A percentile compares a stretch with the other conserved stretches of the same genome.
Evolutionary conservation across 1,140 invertebrate genomes (phyloP).

Genomic region (Nasonia giraulti): DNA sequence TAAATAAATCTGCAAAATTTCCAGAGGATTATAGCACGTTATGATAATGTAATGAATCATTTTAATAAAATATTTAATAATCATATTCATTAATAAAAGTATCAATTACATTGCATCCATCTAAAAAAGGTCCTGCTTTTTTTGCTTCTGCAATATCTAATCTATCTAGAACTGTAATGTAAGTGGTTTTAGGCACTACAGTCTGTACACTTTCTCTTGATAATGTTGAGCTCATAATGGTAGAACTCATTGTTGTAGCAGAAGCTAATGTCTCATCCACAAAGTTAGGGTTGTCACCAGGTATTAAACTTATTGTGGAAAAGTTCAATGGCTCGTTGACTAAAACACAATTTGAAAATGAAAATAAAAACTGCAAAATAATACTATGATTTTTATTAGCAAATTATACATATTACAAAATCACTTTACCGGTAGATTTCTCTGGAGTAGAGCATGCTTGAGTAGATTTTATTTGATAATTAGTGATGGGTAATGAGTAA

Average conservation of each 20-base stretch:
- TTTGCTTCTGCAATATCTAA: constrained; percentile 81
- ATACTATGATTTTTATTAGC: not conserved
- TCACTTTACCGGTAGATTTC: constrained; percentile 61
- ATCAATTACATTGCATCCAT: constrained; percentile 86
- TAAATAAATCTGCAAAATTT: constrained; percentile 76
- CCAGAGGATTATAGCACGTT: constrained; percentile 28
- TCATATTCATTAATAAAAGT: not conserved
- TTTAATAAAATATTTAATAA: not conserved
- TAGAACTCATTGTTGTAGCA: constrained; percentile 49
- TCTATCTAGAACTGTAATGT: constrained; percentile 71
- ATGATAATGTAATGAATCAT: constrained; percentile 20
- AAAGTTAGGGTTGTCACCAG: constrained; percentile 48
- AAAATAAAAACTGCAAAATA: not conserved
- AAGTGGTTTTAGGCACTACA: constrained; percentile 68
- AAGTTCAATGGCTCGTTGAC: constrained; percentile 45
- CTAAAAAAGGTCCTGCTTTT: constrained; percentile 85
- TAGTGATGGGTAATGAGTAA: constrained; percentile 80
- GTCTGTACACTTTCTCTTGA: not conserved
- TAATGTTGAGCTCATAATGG: constrained; percentile 24
- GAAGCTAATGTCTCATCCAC: constrained; percentile 56
- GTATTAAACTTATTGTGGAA: constrained; percentile 47
- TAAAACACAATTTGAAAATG: constrained; percentile 26
- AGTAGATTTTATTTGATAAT: constrained; percentile 78
- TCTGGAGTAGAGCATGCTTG: constrained; percentile 77
- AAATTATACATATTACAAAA: constrained; percentile 11